Evolutionary conservation across 2,797 vertebrate species (phyloP), one percentile per base, ranked within the genome.

Genomic region (Macroramphosus scolopax): DNA sequence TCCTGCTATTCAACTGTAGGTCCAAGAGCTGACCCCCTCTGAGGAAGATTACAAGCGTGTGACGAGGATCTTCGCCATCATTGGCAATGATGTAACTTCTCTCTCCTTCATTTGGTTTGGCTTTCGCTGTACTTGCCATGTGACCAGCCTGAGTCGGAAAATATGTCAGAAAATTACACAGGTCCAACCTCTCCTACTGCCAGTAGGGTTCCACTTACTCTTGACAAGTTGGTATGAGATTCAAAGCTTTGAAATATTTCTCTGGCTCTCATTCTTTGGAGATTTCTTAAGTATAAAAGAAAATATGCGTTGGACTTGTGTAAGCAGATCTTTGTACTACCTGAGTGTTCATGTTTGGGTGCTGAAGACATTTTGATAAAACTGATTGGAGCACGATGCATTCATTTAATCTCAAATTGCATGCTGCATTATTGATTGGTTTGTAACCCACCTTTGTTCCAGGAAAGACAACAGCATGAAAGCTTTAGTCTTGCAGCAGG

Each of bases 1-100:
- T 14, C 68, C 30, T 54, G 30, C 61, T 33, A 40, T 16, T 55
- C 26, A 28, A 55, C 63, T 82, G 49, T 85, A 96, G 94, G 87
- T 83, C 63, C 68, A 9, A 8, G 38, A 68, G 64, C 77, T 90
- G 84, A 87, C 79, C 59, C 88, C 92, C 0, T 63, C 82, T 4
- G 93, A 94, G 72, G 93, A 95, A 40, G 92, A 93, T 5, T 86
- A 90, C 82, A 91, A 83, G 57, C 91, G 91, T 8, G 90, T 95
- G 72, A 92, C 85, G 88, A 93, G 89, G 88, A 94, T 94, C 91
- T 93, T 95, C 89, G 81, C 75, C 13, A n/a, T 83, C 68, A 39
- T 35, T 41, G 42, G 46, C 63, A 70, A 61, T 45, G 68, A 91
- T 88, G 92, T 94, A 89, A 88, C 59, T 41, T 22, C 17, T 33